Base-by-base conservation (phyloP, 2,797 vertebrate genomes). In the Pseudocheirus occidentalis region DNA sequence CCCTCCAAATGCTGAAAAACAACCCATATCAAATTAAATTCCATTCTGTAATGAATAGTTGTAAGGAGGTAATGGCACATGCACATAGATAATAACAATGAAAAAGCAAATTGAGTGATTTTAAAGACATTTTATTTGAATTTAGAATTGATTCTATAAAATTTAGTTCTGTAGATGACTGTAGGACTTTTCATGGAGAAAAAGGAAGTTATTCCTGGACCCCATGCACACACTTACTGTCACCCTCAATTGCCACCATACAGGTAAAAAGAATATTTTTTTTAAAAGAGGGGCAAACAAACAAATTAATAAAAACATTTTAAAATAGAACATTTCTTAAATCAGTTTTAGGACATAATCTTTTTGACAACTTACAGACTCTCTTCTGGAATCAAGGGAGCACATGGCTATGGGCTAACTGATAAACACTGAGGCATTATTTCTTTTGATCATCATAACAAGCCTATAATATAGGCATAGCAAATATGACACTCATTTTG, bases 31-130 rank as follows among this genome's bases (percentile, higher is more conserved):
- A 10, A 90, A 92, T 6, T 16, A 94, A 94, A 95, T 55, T 90
- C 27, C 91, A 55, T 95, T 28, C 53, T 53, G 91, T 93, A 81
- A 34, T 93, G 73, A 93, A n/a, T 59, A 91, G 55, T 93, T 94
- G 56, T 55, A n/a, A 94, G 58, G 50, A 90, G 73, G 52, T 94
- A 59, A 46, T 34, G 87, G 91, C 89, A 21, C 56, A 55, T 40
- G 90, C 90, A 16, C 24, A 29, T 94, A 52, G 59, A 87, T 93
- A 94, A 95, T 93, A 92, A 40, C 90, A 93, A 34, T 34, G 16
- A 96, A 27, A 93, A 94, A 96, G n/a, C 93, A 55, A 92, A 92
- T 92, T 95, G 55, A 90, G 3, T 90, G 29, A 94, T 93, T 96
- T 94, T 91, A 94, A 95, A 87, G 40, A 40, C 6, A 94, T 95